Conservation (phyloP, 1,140 invertebrate species). For the Drosophila busckii region DNA sequence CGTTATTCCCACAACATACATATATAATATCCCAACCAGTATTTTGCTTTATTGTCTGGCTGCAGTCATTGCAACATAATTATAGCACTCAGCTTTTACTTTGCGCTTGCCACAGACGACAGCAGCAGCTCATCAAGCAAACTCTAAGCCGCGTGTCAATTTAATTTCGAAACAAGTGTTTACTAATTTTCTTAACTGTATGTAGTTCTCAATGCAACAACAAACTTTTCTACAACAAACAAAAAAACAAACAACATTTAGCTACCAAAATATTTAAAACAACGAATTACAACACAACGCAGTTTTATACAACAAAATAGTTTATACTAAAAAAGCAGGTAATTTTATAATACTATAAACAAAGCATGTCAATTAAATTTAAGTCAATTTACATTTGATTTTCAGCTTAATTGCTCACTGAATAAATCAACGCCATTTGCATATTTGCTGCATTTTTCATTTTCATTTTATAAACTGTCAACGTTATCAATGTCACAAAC, state of each 20-base stretch:
- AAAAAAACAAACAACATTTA: conserved; percentile 16
- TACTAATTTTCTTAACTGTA: too few species aligned
- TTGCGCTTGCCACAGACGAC: conserved; percentile 43
- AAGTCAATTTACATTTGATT: too few species aligned
- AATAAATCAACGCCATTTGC: too few species aligned
- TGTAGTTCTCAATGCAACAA: conserved; percentile 7
- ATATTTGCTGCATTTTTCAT: too few species aligned
- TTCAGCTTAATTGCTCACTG: too few species aligned
- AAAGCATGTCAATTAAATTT: too few species aligned
- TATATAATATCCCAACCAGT: conserved; percentile 3
- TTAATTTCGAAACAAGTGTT: conserved; percentile 2
- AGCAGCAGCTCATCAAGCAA: conserved; percentile 50
- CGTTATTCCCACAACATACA: conserved; percentile 15
- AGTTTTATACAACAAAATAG: conserved; percentile 42
- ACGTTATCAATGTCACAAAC: too few species aligned
- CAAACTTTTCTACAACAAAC: conserved; percentile 14
- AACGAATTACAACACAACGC: conserved; percentile 72
- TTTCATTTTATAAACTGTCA: too few species aligned
- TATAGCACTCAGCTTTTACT: conserved; percentile 44
- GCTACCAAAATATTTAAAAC: conserved; percentile 39
- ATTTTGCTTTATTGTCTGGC: conserved; percentile 3
- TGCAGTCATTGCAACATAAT: conserved; percentile 57
- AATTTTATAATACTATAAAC: too few species aligned
- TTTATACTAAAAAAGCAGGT: too few species aligned
- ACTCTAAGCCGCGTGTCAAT: conserved; percentile 4